Conservation (phyloP, 2,888 invertebrate genomes). For the Eubasilissa splendida region DNA sequence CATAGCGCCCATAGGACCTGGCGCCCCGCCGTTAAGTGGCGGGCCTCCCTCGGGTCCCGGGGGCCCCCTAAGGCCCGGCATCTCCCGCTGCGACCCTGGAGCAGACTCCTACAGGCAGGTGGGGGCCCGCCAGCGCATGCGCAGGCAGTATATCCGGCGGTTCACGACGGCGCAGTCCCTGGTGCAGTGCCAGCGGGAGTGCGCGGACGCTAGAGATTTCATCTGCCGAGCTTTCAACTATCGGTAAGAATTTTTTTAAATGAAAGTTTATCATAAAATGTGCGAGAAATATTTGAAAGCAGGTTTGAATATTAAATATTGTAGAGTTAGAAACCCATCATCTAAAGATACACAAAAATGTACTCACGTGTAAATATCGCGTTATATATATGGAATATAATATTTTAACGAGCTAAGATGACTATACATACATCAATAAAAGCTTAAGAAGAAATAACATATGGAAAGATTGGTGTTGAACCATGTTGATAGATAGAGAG, state of each 20-base stretch:
- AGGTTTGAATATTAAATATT: too few species aligned
- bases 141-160: constrained; percentile 83
- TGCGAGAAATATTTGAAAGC: too few species aligned
- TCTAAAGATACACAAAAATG: too few species aligned
- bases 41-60: constrained; percentile 65
- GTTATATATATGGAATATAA: too few species aligned
- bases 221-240: constrained; percentile 91
- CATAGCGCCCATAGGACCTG: constrained; percentile 62
- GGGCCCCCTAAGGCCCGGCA: constrained; percentile 63
- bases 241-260: constrained; percentile 69
- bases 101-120: constrained; percentile 87
- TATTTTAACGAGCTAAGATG: too few species aligned
- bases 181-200: constrained; percentile 88
- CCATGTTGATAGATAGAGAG: too few species aligned
- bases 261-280: too few species aligned
- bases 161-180: constrained; percentile 82
- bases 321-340: too few species aligned
- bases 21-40: constrained; percentile 65
- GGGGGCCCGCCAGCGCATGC: constrained; percentile 83
- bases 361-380: too few species aligned
- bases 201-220: constrained; percentile 87
- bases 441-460: too few species aligned
- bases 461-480: too few species aligned
- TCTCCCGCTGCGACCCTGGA: constrained; percentile 81
- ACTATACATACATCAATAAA: too few species aligned